Evolutionary conservation across 2,888 invertebrate genomes (phyloP), one percentile per base, ranked within the genome.

Genomic region (Sisyra nigra): DNA sequence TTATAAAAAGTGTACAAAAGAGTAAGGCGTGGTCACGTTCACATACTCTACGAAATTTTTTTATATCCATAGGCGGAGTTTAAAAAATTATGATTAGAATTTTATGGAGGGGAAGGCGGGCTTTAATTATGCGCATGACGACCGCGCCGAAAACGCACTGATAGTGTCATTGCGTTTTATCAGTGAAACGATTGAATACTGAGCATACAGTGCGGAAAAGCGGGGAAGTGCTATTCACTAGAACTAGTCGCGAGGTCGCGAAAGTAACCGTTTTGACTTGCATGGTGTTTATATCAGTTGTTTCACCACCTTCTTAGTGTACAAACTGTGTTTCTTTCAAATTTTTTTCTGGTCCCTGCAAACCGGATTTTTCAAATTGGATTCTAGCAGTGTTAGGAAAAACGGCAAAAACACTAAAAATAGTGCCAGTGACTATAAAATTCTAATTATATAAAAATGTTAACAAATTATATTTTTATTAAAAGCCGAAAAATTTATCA

Each of bases 101-200:
- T 15, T 35, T 31, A 17, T 32, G 32, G 40, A 40, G 40, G 40
- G 40, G 40, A 40, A 40, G 40, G 40, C 40, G 40, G 40, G 40
- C 13, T 40, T 40, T 17, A n/a, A 40, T 7, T 13, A 9, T 40
- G 40, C 40, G 40, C 40, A 40, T 40, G 31, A 40, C 40, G 40
- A 30, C 31, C 40, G 31, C 31, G 31, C 29, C 31, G 40, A 19
- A 40, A 40, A 19, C 30, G 11, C 15, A 40, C 15, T 40, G 32
- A 40, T 40, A 31, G 13, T 40, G 19, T 30, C 32, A 14, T 17
- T 38, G n/a, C 38, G 14, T 8, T 6, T 13, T 34, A 14, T 34
- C 15, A 14, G 15, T 34, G 13, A 15, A 34, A 34, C 9, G 9
- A 8, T 34, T 32, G n/a, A 32, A n/a, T 32, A 32, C 11, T 32